A percentile compares a stretch with the other conserved stretches of the same genome.
Conservation (phyloP, 2,113 vertebrate species). For the Charadrius vociferus region DNA sequence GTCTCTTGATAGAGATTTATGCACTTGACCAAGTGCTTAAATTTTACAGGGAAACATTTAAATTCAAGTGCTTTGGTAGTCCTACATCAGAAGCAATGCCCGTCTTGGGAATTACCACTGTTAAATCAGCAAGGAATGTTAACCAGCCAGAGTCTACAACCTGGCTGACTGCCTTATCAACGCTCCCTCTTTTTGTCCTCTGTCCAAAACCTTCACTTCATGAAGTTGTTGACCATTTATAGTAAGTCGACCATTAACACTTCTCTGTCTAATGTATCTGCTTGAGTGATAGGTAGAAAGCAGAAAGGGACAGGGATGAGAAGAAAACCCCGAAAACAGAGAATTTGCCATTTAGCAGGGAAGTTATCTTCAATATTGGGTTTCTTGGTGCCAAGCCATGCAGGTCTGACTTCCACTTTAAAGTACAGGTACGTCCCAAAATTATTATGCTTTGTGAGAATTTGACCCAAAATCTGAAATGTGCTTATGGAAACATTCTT, state of each 20-base stretch:
- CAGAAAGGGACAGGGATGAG: not conserved
- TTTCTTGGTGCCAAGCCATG: not conserved
- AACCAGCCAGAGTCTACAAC: not conserved
- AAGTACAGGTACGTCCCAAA: not conserved
- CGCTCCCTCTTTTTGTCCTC: not conserved
- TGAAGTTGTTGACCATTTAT: not conserved
- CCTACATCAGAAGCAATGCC: slow-evolving; percentile 40
- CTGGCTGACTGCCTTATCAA: not conserved
- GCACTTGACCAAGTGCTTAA: slow-evolving; percentile 64
- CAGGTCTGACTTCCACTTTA: not conserved
- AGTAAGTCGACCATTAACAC: not conserved
- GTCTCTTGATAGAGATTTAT: slow-evolving; percentile 52
- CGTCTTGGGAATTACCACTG: slow-evolving; percentile 35
- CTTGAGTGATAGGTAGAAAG: not conserved
- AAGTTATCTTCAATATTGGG: not conserved
- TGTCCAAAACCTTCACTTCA: not conserved
- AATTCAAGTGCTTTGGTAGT: slow-evolving; percentile 63
- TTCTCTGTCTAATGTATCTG: not conserved
- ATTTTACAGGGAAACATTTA: slow-evolving; percentile 66
- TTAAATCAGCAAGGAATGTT: slow-evolving; percentile 45
- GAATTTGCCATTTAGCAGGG: not conserved
- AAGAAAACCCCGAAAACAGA: not conserved
- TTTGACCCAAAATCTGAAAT: not conserved
- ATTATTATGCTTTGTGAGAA: not conserved
- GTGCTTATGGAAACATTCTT: not conserved